Evolutionary conservation across 1,140 invertebrate species (phyloP).

Genomic region (Hyles euphorbiae): DNA sequence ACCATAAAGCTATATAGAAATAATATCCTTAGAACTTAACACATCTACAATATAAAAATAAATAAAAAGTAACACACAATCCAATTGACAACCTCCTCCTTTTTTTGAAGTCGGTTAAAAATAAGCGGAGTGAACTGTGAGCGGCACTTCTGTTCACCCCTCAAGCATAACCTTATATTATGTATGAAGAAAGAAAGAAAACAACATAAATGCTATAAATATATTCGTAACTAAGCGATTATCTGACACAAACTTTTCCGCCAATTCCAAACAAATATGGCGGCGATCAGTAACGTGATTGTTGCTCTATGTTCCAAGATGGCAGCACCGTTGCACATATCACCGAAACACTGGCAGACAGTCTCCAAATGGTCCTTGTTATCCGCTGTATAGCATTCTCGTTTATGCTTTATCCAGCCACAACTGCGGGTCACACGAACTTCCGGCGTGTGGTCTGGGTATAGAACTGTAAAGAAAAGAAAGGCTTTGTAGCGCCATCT

Average conservation of each 20-base stretch:
- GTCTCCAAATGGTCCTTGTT: slow-evolving; percentile 72
- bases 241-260: not conserved
- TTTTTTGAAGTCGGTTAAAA: no score
- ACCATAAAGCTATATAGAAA: no score
- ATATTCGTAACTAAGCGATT: no score
- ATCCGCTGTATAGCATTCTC: slow-evolving; percentile 66
- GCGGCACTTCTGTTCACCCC: no score
- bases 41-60: no score
- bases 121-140: no score
- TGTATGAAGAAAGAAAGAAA: no score
- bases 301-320: slow-evolving; percentile 18
- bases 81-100: no score
- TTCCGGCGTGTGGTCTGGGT: slow-evolving; percentile 40
- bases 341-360: slow-evolving; percentile 72
- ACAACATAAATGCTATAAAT: no score
- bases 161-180: no score
- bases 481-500: not conserved
- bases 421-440: slow-evolving; percentile 64
- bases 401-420: slow-evolving; percentile 62
- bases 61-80: no score
- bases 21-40: no score
- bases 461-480: slow-evolving; percentile 35
- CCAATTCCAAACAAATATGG: slow-evolving; percentile 24
- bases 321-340: slow-evolving; percentile 68
- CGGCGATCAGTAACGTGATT: slow-evolving; percentile 23